A percentile compares a stretch with the other conserved stretches of the same genome.
These are phyloP conservation scores for Drosophila kanekoi DNA, from an alignment of 2,888 invertebrate species.

Conservation along the genomic window DNA sequence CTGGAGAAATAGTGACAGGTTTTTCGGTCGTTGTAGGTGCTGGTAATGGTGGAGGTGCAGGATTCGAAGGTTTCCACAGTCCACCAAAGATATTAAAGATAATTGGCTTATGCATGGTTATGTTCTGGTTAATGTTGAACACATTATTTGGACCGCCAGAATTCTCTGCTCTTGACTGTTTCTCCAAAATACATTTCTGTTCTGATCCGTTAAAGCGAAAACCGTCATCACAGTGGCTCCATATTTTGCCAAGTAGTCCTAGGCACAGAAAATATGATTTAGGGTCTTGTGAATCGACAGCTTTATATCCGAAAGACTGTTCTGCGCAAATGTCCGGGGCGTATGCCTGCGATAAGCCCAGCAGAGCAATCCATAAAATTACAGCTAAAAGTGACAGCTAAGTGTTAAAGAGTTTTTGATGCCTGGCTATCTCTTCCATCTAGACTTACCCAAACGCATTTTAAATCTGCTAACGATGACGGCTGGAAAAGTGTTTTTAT, in stretches of 20 bases:
- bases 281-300: constrained; percentile 11
- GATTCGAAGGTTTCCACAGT: constrained; percentile 5
- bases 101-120: constrained; percentile 37
- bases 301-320: constrained; percentile 40
- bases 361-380: constrained; percentile 28
- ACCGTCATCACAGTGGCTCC: constrained; percentile 39
- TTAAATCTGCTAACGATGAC: background rate
- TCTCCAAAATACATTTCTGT: constrained; percentile 36
- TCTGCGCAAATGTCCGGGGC: constrained; percentile 36
- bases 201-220: constrained; percentile 23
- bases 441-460: constrained; percentile 50
- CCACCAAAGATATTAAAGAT: constrained; percentile 36
- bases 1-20: background rate
- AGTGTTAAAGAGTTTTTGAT: background rate
- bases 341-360: constrained; percentile 21
- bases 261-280: constrained; percentile 45
- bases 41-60: background rate
- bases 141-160: constrained; percentile 6
- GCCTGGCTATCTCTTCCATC: background rate
- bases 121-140: constrained; percentile 46
- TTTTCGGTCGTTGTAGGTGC: background rate
- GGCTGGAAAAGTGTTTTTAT: constrained; percentile 25
- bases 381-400: background rate
- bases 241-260: constrained; percentile 39
- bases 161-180: background rate